Conservation (phyloP, 2,113 vertebrate species). For the Elachura formosa region DNA sequence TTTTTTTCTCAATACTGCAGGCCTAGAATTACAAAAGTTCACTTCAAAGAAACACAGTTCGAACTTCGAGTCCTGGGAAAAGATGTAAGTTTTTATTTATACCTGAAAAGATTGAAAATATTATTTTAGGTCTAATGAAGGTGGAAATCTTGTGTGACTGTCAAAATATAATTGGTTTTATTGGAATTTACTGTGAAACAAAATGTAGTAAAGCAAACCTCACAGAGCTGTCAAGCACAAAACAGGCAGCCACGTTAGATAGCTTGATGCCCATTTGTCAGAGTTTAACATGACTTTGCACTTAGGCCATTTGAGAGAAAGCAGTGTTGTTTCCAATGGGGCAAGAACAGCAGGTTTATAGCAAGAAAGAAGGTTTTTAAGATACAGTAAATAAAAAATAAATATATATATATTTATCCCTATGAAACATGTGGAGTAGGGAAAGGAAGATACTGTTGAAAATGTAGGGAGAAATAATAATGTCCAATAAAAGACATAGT, state of each 20-base stretch:
- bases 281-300: background rate
- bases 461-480: background rate
- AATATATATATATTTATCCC: background rate
- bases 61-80: slow-evolving; percentile 86
- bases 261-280: background rate
- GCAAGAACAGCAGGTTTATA: background rate
- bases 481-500: background rate
- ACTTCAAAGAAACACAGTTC: slow-evolving; percentile 89
- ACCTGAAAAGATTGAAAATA: background rate
- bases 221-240: background rate
- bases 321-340: background rate
- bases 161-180: background rate
- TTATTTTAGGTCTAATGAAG: background rate
- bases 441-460: background rate
- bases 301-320: background rate
- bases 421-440: background rate
- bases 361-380: background rate
- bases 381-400: background rate
- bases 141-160: background rate
- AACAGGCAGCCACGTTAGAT: background rate
- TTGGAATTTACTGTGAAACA: background rate
- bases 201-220: background rate
- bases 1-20: slow-evolving; percentile 62
- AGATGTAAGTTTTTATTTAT: slow-evolving; percentile 82
- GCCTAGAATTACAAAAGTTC: slow-evolving; percentile 90